Evolutionary conservation across 1,140 invertebrate species (phyloP), one percentile per base, ranked within the genome.

Genomic region (Cydia pomonella): DNA sequence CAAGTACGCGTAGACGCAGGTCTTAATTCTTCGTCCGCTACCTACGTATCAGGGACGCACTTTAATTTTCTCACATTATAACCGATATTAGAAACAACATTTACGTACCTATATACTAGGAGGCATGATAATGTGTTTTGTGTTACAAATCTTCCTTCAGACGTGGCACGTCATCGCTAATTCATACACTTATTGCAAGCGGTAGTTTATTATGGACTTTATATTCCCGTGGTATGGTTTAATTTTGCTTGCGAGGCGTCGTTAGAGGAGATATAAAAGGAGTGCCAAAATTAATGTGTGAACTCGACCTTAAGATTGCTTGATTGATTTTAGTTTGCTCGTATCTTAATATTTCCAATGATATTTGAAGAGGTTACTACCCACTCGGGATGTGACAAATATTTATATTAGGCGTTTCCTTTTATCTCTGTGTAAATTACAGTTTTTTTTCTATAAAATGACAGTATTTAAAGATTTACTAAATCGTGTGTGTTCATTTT

Each of bases 221-320:
- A 38, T 38, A 9, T 6, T 3, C 2, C 13, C 6, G 29, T 18
- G 1, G 4, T 69, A 69, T 18, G 64, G n/a, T 33, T 21, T 33
- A 18, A 27, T 50, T 73, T 73, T 53, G 25, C 72, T 23, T 10
- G 44, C 23, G 13, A 18, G 5, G 12, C 7, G 12, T 29, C 6
- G 18, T 18, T 69, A 69, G n/a, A 50, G 47, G n/a, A 50, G 27
- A 41, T 18, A 33, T 69, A 69, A 69, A 69, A 69, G 64, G 64
- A 69, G 64, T 69, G 64, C 27, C 64, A 69, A 69, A 69, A 38
- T 69, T 41, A 29, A 69, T 69, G 18, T 9, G 64, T 50, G 47
- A 6, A n/a, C 6, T 16, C 6, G 64, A 69, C 53, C 50, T 59
- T 59, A n/a, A n/a, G n/a, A n/a, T n/a, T n/a, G n/a, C n/a, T n/a